Conservation (phyloP, 2,113 vertebrate genomes). For the Callorhinus ursinus region DNA sequence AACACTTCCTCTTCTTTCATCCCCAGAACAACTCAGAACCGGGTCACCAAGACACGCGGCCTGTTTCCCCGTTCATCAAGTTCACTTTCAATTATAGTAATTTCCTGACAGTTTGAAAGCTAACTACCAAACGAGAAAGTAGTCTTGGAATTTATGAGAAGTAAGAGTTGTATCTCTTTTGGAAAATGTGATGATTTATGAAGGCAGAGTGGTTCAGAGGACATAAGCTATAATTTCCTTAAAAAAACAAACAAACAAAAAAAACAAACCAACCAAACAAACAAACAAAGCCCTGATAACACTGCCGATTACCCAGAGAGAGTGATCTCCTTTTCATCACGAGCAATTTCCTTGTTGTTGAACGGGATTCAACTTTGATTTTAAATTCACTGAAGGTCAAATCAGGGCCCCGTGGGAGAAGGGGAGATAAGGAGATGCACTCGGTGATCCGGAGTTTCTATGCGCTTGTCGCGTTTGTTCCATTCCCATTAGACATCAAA, state of each 20-base stretch:
- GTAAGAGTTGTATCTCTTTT: neutral
- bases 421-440: fast-evolving
- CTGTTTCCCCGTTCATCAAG: neutral
- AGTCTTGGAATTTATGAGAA: neutral
- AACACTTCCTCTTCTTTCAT: no score
- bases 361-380: neutral
- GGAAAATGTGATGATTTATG: neutral
- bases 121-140: neutral
- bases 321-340: neutral
- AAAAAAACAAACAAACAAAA: neutral
- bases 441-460: fast-evolving
- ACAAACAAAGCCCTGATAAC: fast-evolving
- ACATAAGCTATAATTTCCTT: fast-evolving
- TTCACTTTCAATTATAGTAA: neutral
- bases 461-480: fast-evolving
- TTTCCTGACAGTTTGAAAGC: conserved; percentile 33
- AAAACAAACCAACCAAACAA: no score
- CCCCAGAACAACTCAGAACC: neutral
- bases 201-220: neutral
- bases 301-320: fast-evolving
- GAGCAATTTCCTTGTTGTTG: neutral
- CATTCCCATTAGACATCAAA: no score
- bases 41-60: neutral
- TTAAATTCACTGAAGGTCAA: neutral
- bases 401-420: fast-evolving